Percentiles rank a stretch among this genome's conserved stretches.
phyloP scores from a whole-genome alignment of 1,140 invertebrate species.

The Pinna nobilis region DNA sequence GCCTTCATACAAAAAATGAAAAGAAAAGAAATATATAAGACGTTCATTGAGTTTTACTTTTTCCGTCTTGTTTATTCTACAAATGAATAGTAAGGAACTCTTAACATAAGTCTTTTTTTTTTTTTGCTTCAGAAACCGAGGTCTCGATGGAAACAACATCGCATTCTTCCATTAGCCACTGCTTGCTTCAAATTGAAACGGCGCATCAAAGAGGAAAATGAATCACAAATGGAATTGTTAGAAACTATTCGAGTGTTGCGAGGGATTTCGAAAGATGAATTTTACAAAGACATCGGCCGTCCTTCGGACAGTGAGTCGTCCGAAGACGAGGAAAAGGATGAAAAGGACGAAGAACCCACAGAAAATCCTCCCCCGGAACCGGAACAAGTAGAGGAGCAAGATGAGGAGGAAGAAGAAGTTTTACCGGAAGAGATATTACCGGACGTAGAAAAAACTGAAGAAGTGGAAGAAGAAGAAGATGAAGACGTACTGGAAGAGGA shows the following conservation, averaged over 20 bases:
- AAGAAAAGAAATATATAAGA: no score
- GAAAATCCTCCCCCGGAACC: neutral
- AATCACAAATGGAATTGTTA: constrained; percentile 11
- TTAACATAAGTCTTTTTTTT: no score
- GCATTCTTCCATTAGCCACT: neutral
- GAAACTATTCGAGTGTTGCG: constrained; percentile 1
- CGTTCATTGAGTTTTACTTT: no score
- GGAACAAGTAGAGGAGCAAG: neutral
- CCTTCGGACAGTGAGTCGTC: neutral
- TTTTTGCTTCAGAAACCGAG: no score
- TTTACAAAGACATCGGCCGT: neutral
- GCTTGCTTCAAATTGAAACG: neutral
- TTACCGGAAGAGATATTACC: neutral
- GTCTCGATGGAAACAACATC: neutral
- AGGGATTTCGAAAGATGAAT: constrained; percentile 7
- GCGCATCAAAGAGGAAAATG: constrained; percentile 5
- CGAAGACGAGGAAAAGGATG: neutral
- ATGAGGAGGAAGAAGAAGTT: neutral
- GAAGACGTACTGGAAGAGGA: neutral
- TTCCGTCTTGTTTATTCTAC: no score
- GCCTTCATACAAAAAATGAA: no score
- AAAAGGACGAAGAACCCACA: neutral
- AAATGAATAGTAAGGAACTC: no score
- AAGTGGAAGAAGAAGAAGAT: neutral
- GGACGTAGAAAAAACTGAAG: neutral